Evolutionary conservation across 2,797 vertebrate genomes (phyloP).

Genomic region (Tragelaphus oryx): DNA sequence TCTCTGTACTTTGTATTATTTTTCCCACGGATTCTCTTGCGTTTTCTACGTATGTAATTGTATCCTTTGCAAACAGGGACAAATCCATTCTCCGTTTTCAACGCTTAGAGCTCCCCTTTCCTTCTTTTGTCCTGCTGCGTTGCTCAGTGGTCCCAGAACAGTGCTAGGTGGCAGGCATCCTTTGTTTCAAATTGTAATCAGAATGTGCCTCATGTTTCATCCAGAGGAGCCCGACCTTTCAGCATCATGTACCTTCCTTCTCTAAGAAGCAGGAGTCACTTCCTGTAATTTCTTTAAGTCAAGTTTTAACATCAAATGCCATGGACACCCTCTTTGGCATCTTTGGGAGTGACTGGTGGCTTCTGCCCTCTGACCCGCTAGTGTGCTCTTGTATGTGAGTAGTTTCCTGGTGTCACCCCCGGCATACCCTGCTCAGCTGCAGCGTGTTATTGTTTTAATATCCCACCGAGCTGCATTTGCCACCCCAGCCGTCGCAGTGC

Average conservation of each 20-base stretch:
- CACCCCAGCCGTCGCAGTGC: rapidly evolving
- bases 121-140: neutral
- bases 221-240: neutral
- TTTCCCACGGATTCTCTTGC: neutral
- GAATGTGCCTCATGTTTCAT: neutral
- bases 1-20: neutral
- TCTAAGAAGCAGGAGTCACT: neutral
- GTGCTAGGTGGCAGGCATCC: neutral
- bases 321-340: neutral
- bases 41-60: neutral
- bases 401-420: neutral
- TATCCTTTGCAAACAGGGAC: neutral
- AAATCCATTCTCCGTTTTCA: neutral
- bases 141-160: neutral
- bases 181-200: neutral
- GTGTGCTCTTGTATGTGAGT: neutral
- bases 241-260: neutral
- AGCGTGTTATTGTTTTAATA: neutral
- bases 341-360: neutral
- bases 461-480: neutral
- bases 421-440: neutral
- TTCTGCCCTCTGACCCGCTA: neutral
- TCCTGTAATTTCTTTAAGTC: neutral
- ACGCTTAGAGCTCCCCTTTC: neutral
- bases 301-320: neutral